A percentile compares a stretch with the other conserved stretches of the same genome.
These are phyloP conservation scores for Orthonyx spaldingii DNA, from an alignment of 2,113 vertebrate genomes.

Conservation along the genomic window DNA sequence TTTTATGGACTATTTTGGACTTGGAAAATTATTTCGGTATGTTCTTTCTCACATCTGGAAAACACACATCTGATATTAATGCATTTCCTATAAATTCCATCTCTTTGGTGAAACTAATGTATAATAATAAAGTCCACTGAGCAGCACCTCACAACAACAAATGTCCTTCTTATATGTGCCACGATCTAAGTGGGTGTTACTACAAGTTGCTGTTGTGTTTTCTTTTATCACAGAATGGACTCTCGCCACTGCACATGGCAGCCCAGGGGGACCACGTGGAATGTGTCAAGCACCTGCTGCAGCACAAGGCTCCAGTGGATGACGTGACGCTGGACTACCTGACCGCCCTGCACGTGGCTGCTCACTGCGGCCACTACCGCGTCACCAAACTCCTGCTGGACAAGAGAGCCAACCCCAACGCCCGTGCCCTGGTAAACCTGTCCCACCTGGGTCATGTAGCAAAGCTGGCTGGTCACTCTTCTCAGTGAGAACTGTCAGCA, in stretches of 20 bases:
- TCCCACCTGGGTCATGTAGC: background rate
- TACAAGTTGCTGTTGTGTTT: background rate
- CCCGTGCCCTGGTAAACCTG: slow-evolving; percentile 88
- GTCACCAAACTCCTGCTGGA: slow-evolving; percentile 97
- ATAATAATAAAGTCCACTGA: background rate
- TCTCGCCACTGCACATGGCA: slow-evolving; percentile 97
- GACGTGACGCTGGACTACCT: slow-evolving; percentile 96
- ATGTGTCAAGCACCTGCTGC: slow-evolving; percentile 93
- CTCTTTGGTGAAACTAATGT: background rate
- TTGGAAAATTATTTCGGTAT: background rate
- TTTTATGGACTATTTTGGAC: background rate
- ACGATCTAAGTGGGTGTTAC: fast-evolving
- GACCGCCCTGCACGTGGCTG: slow-evolving; percentile 92
- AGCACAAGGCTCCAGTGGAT: slow-evolving; percentile 93
- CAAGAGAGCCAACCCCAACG: slow-evolving; percentile 96
- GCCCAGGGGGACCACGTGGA: slow-evolving; percentile 97
- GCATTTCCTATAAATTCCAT: background rate
- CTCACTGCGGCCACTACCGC: slow-evolving; percentile 94
- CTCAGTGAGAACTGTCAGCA: background rate
- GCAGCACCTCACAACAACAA: background rate
- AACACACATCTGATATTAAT: fast-evolving
- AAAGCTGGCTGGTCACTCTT: background rate
- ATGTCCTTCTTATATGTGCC: background rate
- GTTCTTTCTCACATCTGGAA: background rate
- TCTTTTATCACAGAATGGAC: slow-evolving; percentile 80